Conservation (phyloP, 2,113 vertebrate genomes). For the Neogale vison region DNA sequence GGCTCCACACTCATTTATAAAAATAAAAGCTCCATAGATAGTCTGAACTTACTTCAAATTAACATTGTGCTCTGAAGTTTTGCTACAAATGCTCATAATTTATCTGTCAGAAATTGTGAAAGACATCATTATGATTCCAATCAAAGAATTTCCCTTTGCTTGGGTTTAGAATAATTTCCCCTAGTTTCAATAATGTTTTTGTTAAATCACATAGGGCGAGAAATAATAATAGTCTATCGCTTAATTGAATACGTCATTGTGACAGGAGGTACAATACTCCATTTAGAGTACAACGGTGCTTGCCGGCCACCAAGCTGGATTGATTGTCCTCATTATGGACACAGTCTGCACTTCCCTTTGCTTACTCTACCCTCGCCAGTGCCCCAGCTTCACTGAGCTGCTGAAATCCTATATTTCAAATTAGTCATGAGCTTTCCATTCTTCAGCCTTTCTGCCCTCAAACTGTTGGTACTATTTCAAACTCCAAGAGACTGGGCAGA, state of each 20-base stretch:
- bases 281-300: constrained; percentile 22
- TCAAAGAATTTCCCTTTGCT: constrained; percentile 67
- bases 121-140: constrained; percentile 63
- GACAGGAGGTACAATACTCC: constrained; percentile 43
- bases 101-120: constrained; percentile 69
- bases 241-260: constrained; percentile 63
- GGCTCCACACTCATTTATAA: constrained; percentile 31
- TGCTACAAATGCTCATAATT: constrained; percentile 67
- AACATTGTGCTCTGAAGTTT: constrained; percentile 40
- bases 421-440: constrained; percentile 66
- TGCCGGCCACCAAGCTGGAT: constrained; percentile 24
- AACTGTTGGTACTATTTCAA: constrained; percentile 65
- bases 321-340: constrained; percentile 56
- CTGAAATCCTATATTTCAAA: constrained; percentile 66
- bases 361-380: background rate
- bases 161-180: constrained; percentile 69
- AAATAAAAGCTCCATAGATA: background rate
- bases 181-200: constrained; percentile 74
- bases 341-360: background rate
- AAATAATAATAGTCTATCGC: constrained; percentile 66
- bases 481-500: constrained; percentile 68
- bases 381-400: background rate
- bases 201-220: constrained; percentile 49
- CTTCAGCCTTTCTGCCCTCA: constrained; percentile 63
- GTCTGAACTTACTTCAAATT: constrained; percentile 63